Evolutionary conservation across 2,888 invertebrate species (phyloP), one percentile per base, ranked within the genome.

Genomic region (Dione juno): DNA sequence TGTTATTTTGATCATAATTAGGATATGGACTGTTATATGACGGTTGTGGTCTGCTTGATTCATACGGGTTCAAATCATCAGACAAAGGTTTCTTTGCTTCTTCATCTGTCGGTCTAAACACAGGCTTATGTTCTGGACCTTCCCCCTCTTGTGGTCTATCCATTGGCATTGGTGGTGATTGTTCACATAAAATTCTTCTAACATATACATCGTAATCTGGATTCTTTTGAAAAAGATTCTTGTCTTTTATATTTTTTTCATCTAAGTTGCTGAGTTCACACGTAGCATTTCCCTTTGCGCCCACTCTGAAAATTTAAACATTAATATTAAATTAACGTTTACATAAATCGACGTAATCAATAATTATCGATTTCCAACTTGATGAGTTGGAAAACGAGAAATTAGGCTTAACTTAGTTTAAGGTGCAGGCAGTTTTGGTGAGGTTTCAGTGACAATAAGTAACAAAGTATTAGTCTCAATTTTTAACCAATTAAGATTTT

Each of bases 241-340:
- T 85, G 3, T 88, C 89, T 75, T 87, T 89, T 0, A 92, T 76
- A 28, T 89, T 86, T 58, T 87, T 88, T 66, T 91, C 91, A 8
- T 82, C 81, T 3, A 83, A 58, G 11, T 84, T 88, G 68, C 92
- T 88, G 0, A 93, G 82, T 66, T 92, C 84, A 69, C 93, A 93
- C 0, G 92, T 92, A 0, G 92, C 90, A 69, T 93, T 93, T 69
- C 93, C 93, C 84, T 92, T 92, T 1, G 93, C 93, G 0, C 93
- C 93, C 3, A 93, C 91, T 0, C 93, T 93, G 84, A 21, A 73
- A 71, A 58, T n/a, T 9, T 21, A 6, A 9, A 11, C 9, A 53
- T 35, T 28, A 2, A 14, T 28, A 53, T 9, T 53, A 53, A 35
- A 35, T 53, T 28, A 13, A 28, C 53, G 21, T 28, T 10, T 2